Percentiles rank a stretch among this genome's conserved stretches.
Evolutionary conservation across 2,113 vertebrate genomes (phyloP).

Genomic region (Pollimyrus isidori): DNA sequence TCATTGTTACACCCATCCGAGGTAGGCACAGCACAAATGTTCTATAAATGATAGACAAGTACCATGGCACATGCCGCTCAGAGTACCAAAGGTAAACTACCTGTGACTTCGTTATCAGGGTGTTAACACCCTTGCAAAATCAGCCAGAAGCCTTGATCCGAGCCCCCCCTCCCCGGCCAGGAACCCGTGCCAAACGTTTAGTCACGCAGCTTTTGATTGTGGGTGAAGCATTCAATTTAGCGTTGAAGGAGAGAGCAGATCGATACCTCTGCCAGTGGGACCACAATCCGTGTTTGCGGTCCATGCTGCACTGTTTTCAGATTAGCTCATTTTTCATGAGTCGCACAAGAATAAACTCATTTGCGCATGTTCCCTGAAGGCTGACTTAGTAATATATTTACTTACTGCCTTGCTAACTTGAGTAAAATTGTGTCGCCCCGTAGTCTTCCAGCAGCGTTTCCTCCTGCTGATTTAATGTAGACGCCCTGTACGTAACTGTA

Average conservation of each 20-base stretch:
- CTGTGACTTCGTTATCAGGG: background rate
- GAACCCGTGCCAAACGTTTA: background rate
- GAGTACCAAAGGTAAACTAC: background rate
- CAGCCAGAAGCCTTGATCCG: background rate
- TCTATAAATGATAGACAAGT: background rate
- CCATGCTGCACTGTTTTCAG: background rate
- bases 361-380: background rate
- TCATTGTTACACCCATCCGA: background rate
- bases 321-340: background rate
- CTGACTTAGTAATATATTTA: background rate
- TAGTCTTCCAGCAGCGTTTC: background rate
- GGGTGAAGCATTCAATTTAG: constrained; percentile 7
- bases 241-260: background rate
- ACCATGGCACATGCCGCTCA: background rate
- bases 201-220: background rate
- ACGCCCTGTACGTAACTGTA: background rate
- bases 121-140: background rate
- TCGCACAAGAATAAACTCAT: background rate
- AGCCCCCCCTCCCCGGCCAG: background rate
- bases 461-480: background rate
- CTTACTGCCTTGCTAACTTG: background rate
- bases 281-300: background rate
- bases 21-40: background rate
- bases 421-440: background rate
- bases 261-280: background rate